Evolutionary conservation across 2,797 vertebrate species (phyloP).

Genomic region (Amazona ochrocephala): DNA sequence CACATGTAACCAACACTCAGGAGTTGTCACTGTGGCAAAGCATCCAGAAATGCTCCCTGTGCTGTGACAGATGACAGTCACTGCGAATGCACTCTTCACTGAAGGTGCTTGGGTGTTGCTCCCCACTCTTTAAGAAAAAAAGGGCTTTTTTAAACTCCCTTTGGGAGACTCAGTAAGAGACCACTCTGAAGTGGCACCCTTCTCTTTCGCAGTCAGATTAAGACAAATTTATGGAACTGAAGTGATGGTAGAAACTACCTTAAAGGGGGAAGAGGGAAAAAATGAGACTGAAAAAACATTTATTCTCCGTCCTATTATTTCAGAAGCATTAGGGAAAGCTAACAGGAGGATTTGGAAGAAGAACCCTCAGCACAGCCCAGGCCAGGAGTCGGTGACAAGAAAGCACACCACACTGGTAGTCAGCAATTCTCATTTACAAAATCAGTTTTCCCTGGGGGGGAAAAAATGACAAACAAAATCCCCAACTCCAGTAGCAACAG

Average conservation of each 20-base stretch:
- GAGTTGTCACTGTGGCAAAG: background rate
- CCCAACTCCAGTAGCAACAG: background rate
- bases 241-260: background rate
- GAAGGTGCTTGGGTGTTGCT: background rate
- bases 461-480: background rate
- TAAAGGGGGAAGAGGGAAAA: background rate
- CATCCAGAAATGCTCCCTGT: background rate
- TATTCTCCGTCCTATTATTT: background rate
- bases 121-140: background rate
- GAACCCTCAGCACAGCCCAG: background rate
- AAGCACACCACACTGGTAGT: background rate
- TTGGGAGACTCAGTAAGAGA: background rate
- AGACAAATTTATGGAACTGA: background rate
- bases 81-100: background rate
- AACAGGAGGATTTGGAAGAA: background rate
- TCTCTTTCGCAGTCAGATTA: background rate
- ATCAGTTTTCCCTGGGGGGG: background rate
- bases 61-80: background rate
- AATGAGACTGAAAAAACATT: background rate
- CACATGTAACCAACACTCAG: rapidly evolving
- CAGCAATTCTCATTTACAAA: background rate
- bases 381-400: background rate
- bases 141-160: background rate
- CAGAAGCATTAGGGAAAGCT: background rate
- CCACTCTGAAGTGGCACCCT: background rate